Percentiles rank a stretch among this genome's conserved stretches.
phyloP scores from a whole-genome alignment of 37 sponge, comb jelly and placozoan species.

The Mnemiopsis leidyi region DNA sequence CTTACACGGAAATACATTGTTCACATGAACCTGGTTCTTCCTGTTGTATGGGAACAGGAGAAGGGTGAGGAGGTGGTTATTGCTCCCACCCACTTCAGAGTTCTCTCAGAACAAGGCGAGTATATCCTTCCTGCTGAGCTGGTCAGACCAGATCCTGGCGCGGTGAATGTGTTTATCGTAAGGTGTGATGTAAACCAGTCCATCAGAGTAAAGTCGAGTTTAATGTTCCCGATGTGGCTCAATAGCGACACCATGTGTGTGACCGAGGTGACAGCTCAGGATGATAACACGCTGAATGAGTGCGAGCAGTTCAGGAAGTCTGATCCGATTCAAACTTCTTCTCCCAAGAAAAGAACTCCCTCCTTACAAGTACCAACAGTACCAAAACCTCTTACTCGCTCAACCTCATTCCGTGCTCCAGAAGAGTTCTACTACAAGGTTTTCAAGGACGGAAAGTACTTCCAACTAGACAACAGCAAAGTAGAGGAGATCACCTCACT shows the following conservation, averaged over 20 bases:
- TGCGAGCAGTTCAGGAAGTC: background rate
- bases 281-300: background rate
- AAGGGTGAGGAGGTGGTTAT: background rate
- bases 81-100: conserved; percentile 20
- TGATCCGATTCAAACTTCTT: background rate
- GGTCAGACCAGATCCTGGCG: background rate
- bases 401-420: background rate
- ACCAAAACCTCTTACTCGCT: background rate
- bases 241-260: background rate
- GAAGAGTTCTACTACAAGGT: background rate
- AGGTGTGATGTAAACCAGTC: background rate
- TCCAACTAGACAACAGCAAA: background rate
- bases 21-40: conserved; percentile 9
- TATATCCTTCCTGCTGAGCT: background rate
- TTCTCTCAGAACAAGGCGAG: background rate
- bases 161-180: background rate
- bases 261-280: background rate
- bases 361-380: background rate
- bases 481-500: background rate
- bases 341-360: background rate
- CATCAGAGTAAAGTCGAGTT: background rate
- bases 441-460: background rate
- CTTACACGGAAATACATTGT: background rate
- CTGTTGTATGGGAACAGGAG: background rate
- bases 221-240: background rate